Evolutionary conservation across 1,140 invertebrate genomes (phyloP), one percentile per base, ranked within the genome.

Genomic region (Dysdera silvatica): DNA sequence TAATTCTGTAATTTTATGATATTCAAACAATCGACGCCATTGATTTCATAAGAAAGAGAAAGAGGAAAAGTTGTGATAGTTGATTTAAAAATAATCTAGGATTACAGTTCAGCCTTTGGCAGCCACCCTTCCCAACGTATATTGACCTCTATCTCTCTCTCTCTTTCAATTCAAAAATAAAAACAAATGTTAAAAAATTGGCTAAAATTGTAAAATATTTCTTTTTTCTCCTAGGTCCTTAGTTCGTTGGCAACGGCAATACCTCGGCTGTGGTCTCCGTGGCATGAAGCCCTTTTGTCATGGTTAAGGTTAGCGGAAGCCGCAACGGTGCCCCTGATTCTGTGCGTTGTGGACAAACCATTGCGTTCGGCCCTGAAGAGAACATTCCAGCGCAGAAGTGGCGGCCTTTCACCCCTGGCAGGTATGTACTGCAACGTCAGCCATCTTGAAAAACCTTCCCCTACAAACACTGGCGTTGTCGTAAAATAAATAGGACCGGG

Each of bases 211-310:
- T n/a, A 1, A n/a, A 37, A 49, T 23, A 41, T 32, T 40, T 49
- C 23, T 28, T 12, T 48, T 2, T 60, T 35, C 33, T 12, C 2
- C 1, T 31, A 67, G 65, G 57, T 67, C 0, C 32, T 67, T 14
- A 62, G 33, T 10, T 23, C 55, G 3, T 31, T 67, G 33, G 60
- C 52, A 1, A 31, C 55, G 1, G 58, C 41, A 33, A 48, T 55
- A 8, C 33, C 60, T 5, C 28, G 40, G 8, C 26, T 63, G 29
- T 67, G 65, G 65, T 58, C 65, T 5, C 40, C 60, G 20, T 67
- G 61, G 55, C 65, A 67, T 23, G 65, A 67, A 6, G 47, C 61
- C 18, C 53, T 62, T n/a, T 14, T 67, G n/a, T 26, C 35, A 0
- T 61, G 60, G 47, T 35, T 67, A 16, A 33, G 59, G 16, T 14